Percentiles rank a stretch among this genome's conserved stretches.
Conservation (phyloP, 2,797 vertebrate species). For the Gymnothorax reevesii region DNA sequence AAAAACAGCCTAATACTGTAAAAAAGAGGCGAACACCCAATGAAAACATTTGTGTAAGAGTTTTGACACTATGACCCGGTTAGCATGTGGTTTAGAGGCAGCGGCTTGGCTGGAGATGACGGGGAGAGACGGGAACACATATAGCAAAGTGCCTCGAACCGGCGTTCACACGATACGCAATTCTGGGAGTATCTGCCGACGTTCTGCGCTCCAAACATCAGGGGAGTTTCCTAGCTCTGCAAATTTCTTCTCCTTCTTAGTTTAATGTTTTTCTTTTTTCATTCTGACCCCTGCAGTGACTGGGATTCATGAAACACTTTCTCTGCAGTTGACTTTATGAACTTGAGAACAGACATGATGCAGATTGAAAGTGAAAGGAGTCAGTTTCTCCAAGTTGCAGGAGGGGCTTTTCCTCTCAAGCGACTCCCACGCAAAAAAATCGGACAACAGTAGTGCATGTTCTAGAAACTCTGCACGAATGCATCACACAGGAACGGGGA, state of each 20-base stretch:
- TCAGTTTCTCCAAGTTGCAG: too few species aligned
- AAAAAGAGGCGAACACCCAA: not conserved
- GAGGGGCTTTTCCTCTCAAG: not conserved
- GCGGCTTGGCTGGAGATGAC: not conserved
- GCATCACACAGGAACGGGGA: not conserved
- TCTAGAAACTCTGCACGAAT: not conserved
- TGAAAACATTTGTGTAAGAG: not conserved
- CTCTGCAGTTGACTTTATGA: conserved; percentile 5
- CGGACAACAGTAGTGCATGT: not conserved
- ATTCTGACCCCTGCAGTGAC: not conserved
- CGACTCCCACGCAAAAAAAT: not conserved
- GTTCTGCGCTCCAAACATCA: not conserved
- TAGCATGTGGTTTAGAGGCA: not conserved
- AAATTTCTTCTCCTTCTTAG: not conserved
- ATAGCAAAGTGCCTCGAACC: not conserved
- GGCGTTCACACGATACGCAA: not conserved
- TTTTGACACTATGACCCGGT: not conserved
- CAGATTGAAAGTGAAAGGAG: not conserved
- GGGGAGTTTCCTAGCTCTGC: conserved; percentile 17
- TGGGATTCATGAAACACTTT: not conserved
- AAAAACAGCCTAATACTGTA: not conserved
- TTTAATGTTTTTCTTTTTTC: too few species aligned
- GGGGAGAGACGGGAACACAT: not conserved
- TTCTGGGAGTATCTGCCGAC: not conserved
- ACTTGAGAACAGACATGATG: not conserved